Evolutionary conservation across 2,797 vertebrate genomes (phyloP), one percentile per base, ranked within the genome.

Genomic region (Xenops minutus): DNA sequence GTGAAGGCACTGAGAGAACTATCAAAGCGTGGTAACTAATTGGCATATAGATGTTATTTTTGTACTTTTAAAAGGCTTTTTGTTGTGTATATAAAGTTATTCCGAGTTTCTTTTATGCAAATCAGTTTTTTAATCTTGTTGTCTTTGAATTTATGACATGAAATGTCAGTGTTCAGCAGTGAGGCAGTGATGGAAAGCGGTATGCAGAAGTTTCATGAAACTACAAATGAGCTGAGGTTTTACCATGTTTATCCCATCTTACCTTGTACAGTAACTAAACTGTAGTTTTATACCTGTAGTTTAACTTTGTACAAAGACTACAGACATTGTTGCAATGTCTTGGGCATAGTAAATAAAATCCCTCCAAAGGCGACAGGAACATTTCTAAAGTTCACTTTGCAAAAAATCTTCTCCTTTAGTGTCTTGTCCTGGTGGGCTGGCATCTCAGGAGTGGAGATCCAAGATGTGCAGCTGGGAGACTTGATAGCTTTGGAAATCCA

Each of bases 31-130:
- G 97, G 93, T 96, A 96, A 96, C 80, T 82, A 78, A 96, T 89
- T 96, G 88, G 93, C 96, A 85, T 69, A 97, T 92, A 98, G 97
- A 97, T 97, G 91, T 98, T 98, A 98, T 98, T 98, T 98, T 98
- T 98, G 93, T 98, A 98, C 97, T 98, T 98, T 92, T 91, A 91
- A 97, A 95, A 97, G 95, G 80, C 73, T 95, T 97, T 97, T 92
- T 95, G 97, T 98, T 98, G 96, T 98, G 97, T 98, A 98, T 98
- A 98, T 97, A 96, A 97, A 95, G 88, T 96, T 97, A 89, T 73
- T 97, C 97, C 94, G 82, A 52, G 93, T 97, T 98, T 97, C 89
- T 96, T 97, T 97, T 97, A 95, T 97, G 96, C 95, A 96, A 94
- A 97, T 96, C 94, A 85, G 48, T 96, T 98, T 97, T 97, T 90